A percentile compares a stretch with the other conserved stretches of the same genome.
Evolutionary conservation across 2,888 invertebrate species (phyloP).

Genomic region (Pteria penguin): DNA sequence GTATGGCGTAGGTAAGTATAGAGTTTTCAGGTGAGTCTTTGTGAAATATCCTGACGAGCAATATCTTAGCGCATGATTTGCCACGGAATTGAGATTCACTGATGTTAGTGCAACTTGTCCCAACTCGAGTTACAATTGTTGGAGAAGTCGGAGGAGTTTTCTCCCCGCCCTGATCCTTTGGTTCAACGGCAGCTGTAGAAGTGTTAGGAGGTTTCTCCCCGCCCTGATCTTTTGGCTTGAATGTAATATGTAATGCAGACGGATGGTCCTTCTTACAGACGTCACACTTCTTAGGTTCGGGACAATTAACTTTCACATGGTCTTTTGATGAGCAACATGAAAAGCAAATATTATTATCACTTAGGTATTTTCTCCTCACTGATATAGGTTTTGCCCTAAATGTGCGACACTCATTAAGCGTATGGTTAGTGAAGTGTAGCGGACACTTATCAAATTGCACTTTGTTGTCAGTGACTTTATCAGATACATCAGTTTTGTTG

Average conservation of each 20-base stretch:
- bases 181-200: background rate
- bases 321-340: conserved; percentile 14
- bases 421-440: conserved; percentile 29
- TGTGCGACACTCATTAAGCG: conserved; percentile 24
- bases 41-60: background rate
- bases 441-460: background rate
- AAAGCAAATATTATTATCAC: conserved; percentile 33
- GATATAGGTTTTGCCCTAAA: conserved; percentile 19
- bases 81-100: background rate
- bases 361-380: conserved; percentile 24
- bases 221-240: background rate
- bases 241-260: background rate
- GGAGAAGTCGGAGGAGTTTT: background rate
- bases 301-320: conserved; percentile 19
- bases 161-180: background rate
- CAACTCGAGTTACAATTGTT: background rate
- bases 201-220: background rate
- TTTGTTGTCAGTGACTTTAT: background rate
- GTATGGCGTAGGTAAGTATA: background rate
- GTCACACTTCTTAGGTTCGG: background rate
- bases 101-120: background rate
- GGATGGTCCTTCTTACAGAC: conserved; percentile 1
- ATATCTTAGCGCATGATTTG: background rate
- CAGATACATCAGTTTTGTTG: background rate
- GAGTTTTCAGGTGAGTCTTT: background rate